Conservation (phyloP, 2,888 invertebrate genomes). For the Spilosoma lubricipeda region DNA sequence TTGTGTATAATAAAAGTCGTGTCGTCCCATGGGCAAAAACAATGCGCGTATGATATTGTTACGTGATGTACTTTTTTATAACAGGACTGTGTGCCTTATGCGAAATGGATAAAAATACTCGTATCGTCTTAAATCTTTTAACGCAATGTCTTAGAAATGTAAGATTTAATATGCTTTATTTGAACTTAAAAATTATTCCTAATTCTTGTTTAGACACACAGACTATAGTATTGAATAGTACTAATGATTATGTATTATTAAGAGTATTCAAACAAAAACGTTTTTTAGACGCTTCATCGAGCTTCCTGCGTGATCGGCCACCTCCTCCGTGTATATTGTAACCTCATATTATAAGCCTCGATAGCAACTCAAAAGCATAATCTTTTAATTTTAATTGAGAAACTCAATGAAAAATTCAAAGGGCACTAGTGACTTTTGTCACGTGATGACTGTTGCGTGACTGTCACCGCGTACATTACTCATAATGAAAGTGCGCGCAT, state of each 20-base stretch:
- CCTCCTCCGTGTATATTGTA: background rate
- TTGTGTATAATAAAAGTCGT: background rate
- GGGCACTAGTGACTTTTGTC: no score
- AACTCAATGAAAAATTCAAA: no score
- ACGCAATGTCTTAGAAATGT: background rate
- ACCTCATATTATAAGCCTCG: no score
- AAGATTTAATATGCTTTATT: background rate
- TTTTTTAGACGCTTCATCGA: background rate
- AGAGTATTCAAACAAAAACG: background rate
- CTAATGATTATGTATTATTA: no score
- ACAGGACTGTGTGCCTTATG: background rate
- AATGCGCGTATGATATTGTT: background rate
- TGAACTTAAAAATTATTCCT: background rate
- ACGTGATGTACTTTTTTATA: background rate
- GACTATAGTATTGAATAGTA: no score
- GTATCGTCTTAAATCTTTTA: no score
- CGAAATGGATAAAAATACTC: background rate
- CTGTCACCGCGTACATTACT: no score
- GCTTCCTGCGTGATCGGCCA: background rate
- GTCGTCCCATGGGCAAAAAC: background rate
- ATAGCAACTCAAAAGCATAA: no score
- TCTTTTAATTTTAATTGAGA: no score
- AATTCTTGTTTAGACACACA: no score
- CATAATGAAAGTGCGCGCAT: no score
- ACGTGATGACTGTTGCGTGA: no score